Evolutionary conservation across 1,140 invertebrate genomes (phyloP), one percentile per base, ranked within the genome.

Genomic region (Pogonomyrmex californicus): DNA sequence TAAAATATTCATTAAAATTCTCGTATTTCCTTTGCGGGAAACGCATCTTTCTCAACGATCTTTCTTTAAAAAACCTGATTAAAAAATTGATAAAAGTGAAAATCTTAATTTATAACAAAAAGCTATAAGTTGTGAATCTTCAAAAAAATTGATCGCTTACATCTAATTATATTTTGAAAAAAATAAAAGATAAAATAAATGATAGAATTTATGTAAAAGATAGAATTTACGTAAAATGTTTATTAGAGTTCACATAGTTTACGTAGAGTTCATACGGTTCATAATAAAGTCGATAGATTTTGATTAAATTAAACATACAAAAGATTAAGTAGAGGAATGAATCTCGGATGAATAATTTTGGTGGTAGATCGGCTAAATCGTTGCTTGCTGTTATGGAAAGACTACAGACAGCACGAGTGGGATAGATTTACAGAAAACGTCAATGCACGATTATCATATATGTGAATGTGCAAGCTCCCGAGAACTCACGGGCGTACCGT

Each of bases 381-480:
- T 81, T 86, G 87, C 70, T 90, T 90, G 76, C 23, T 0, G 23
- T 23, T 70, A 60, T 38, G 54, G 82, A 58, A 47, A 88, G 70
- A 88, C n/a, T 47, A 58, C 17, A 62, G 68, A 68, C 47, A 90
- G 87, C 89, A 92, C 89, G 90, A 89, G 81, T 54, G 23, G 86
- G 65, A 86, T 90, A 90, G 65, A 82, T 60, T 83, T 44, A 86
- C 44, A 60, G 86, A 77, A 85, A 77, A 87, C 77, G 86, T 68
- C 41, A 68, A 41, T 92, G 92, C 92, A 93, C 91, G 92, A 90
- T 86, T 85, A 77, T 71, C 66, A 83, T 86, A 90, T 54, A 92
- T 92, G 91, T 92, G 88, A 91, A 91, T 92, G 91, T 83, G 68
- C 54, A 82, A 82, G 54, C 87, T 78, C 23, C 83, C 60, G 65